phyloP scores from a whole-genome alignment of 2,113 vertebrate species.

The Vimba vimba region DNA sequence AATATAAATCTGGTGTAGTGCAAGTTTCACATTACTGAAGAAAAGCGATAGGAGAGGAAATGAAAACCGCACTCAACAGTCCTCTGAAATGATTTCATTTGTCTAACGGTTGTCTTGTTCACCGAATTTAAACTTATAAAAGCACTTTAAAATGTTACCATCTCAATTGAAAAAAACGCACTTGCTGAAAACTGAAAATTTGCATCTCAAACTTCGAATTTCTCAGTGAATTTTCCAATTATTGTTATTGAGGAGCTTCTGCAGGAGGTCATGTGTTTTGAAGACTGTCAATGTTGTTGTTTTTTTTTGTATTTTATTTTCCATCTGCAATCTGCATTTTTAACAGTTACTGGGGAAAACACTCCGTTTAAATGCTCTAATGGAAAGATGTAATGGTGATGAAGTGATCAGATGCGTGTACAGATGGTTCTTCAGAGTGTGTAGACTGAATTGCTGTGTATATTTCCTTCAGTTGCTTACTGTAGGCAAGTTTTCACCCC shows the following conservation, averaged over 20 bases:
- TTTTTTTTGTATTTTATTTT: conserved; percentile 22
- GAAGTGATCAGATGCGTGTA: conserved; percentile 43
- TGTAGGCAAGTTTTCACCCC: conserved; percentile 59
- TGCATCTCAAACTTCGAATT: conserved; percentile 37
- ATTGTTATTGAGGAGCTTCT: conserved; percentile 41
- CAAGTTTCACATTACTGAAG: conserved; percentile 28
- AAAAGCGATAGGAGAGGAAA: not conserved
- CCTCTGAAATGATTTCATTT: conserved; percentile 29
- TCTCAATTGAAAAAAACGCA: conserved; percentile 46
- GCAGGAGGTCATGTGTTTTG: conserved; percentile 33
- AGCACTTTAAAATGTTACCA: conserved; percentile 58
- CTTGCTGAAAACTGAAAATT: conserved; percentile 35
- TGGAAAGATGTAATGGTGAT: conserved; percentile 24
- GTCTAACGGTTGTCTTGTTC: conserved; percentile 33
- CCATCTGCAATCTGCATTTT: conserved; percentile 40
- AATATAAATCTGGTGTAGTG: conserved; percentile 53
- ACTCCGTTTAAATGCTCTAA: conserved; percentile 23
- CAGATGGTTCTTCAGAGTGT: conserved; percentile 52
- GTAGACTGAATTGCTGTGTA: conserved; percentile 56
- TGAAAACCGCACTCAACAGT: conserved; percentile 20
- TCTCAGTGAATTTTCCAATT: conserved; percentile 39
- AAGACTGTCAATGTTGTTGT: not conserved
- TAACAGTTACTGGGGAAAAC: conserved; percentile 11
- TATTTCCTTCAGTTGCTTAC: conserved; percentile 57
- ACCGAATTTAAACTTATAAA: conserved; percentile 38